Percentiles rank a stretch among this genome's conserved stretches.
phyloP scores from a whole-genome alignment of 2,888 invertebrate genomes.

The Agrenia bidenticulata region DNA sequence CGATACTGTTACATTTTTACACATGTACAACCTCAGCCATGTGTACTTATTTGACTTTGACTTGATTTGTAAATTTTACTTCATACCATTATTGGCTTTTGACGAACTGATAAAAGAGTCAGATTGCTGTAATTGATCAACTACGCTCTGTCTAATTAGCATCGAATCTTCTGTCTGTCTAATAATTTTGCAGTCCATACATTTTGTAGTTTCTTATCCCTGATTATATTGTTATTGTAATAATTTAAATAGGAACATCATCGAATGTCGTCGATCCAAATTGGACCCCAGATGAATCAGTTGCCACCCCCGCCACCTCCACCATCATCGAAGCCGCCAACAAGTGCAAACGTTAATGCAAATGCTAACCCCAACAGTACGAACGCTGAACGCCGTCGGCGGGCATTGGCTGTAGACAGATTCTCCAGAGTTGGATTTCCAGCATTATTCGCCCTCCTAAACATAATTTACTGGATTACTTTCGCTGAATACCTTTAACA shows the following conservation, averaged over 20 bases:
- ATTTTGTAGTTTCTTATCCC: no score
- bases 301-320: constrained; percentile 57
- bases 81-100: no score
- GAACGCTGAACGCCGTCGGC: constrained; percentile 45
- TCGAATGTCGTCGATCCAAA: constrained; percentile 17
- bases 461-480: constrained; percentile 71
- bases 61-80: no score
- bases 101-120: no score
- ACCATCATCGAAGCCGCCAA: constrained; percentile 58
- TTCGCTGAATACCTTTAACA: constrained; percentile 65
- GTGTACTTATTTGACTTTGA: no score
- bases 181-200: no score
- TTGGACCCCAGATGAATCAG: constrained; percentile 21
- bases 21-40: no score
- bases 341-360: background rate
- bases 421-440: constrained; percentile 72
- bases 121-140: no score
- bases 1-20: no score
- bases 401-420: constrained; percentile 66
- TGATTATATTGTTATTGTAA: background rate
- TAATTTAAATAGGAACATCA: constrained; percentile 13
- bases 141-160: no score
- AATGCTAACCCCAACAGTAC: background rate
- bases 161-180: no score
- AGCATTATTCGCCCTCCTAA: constrained; percentile 67